These are phyloP conservation scores for Epiblema foenella DNA, from an alignment of 2,888 invertebrate species.

Conservation along the genomic window DNA sequence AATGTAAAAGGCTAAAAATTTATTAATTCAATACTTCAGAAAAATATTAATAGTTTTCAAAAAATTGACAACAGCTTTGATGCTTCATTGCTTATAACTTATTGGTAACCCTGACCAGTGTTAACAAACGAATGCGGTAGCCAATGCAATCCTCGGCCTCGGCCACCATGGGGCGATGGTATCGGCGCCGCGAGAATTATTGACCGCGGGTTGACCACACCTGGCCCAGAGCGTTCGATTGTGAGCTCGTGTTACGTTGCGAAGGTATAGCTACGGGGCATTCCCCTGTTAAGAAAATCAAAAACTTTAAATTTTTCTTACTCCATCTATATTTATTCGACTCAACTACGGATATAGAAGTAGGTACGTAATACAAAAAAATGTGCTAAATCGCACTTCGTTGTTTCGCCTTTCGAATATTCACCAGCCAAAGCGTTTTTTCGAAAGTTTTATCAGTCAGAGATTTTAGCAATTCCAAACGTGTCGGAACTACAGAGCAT, in stretches of 20 bases:
- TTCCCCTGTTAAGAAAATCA: background rate
- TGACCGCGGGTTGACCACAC: slow-evolving; percentile 49
- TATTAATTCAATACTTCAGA: background rate
- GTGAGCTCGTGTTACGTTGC: slow-evolving; percentile 19
- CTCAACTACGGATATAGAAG: too few relatives aligned
- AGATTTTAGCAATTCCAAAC: slow-evolving; percentile 16
- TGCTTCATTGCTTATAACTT: background rate
- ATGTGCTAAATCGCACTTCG: background rate
- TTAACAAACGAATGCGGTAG: slow-evolving; percentile 42
- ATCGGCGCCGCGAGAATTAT: slow-evolving; percentile 63
- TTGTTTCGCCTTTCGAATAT: background rate
- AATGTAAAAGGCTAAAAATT: background rate
- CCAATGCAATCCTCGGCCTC: slow-evolving; percentile 44
- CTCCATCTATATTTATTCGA: background rate
- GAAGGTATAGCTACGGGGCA: background rate
- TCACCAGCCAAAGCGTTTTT: background rate
- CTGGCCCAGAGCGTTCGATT: slow-evolving; percentile 37
- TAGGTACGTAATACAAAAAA: background rate
- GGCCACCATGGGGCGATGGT: slow-evolving; percentile 59
- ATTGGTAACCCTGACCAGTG: slow-evolving; percentile 40
- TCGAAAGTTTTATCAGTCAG: slow-evolving; percentile 11
- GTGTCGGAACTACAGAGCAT: slow-evolving; percentile 27
- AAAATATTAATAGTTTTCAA: background rate
- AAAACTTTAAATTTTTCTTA: slow-evolving; percentile 1
- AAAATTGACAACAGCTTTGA: background rate